Evolutionary conservation across 2,888 invertebrate species (phyloP).

Genomic region (Tethea ocularis): DNA sequence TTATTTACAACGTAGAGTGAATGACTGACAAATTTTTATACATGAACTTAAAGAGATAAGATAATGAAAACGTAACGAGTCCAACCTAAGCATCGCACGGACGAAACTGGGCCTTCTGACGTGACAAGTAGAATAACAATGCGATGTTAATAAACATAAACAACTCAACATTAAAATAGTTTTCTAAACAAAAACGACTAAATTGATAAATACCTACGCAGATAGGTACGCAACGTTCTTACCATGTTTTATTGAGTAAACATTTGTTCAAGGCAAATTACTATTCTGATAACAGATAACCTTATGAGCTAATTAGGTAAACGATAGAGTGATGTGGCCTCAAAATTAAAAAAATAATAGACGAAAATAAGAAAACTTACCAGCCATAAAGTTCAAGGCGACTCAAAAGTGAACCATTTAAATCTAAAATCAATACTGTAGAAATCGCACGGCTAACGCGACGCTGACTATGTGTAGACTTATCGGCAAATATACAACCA

Average conservation of each 20-base stretch:
- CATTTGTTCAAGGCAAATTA: constrained; percentile 47
- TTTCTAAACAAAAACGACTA: constrained; percentile 26
- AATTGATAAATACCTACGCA: constrained; percentile 21
- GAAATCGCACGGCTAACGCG: constrained; percentile 68
- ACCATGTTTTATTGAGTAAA: constrained; percentile 36
- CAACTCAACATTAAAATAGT: constrained; percentile 19
- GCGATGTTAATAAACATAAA: constrained; percentile 30
- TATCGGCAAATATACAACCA: constrained; percentile 60
- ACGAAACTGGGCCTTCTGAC: constrained; percentile 33
- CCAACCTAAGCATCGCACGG: constrained; percentile 25
- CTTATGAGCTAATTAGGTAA: constrained; percentile 35
- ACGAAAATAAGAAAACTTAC: constrained; percentile 58
- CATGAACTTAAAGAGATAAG: constrained; percentile 59
- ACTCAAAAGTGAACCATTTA: constrained; percentile 49
- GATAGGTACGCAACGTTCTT: constrained; percentile 28
- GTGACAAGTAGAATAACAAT: constrained; percentile 32
- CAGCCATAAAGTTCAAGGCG: constrained; percentile 79
- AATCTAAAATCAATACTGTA: constrained; percentile 73
- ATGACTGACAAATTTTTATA: constrained; percentile 48
- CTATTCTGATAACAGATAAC: constrained; percentile 42
- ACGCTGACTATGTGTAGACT: constrained; percentile 64
- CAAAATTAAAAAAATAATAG: constrained; percentile 9
- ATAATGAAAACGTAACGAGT: constrained; percentile 51
- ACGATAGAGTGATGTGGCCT: constrained; percentile 17
- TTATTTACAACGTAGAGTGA: constrained; percentile 38